Conservation (phyloP, 2,113 vertebrate species). For the Colossoma macropomum region DNA sequence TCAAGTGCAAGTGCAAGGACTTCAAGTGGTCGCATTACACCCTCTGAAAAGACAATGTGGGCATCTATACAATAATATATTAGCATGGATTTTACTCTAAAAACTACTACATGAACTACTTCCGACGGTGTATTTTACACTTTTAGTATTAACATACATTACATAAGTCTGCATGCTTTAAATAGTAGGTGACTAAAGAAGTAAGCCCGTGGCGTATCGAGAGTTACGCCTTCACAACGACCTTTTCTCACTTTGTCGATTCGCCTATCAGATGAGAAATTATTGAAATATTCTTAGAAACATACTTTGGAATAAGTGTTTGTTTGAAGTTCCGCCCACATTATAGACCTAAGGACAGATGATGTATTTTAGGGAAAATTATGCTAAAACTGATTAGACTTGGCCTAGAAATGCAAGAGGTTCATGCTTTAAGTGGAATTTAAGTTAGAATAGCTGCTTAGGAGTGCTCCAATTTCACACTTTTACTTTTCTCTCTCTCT, state of each 20-base stretch:
- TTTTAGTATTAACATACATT: not conserved
- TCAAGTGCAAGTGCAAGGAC: no score
- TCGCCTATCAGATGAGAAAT: conserved; percentile 40
- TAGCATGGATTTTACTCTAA: not conserved
- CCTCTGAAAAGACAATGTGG: not conserved
- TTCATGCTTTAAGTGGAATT: conserved; percentile 21
- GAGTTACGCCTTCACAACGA: not conserved
- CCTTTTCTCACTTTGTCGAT: not conserved
- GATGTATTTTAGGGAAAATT: conserved; percentile 47
- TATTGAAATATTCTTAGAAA: conserved; percentile 30
- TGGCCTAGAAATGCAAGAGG: conserved; percentile 45
- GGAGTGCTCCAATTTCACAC: conserved; percentile 39
- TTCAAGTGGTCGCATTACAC: not conserved
- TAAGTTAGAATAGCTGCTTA: conserved; percentile 49
- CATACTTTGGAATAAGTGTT: conserved; percentile 35
- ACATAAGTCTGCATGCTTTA: not conserved
- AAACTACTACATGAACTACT: not conserved
- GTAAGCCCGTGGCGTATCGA: not conserved
- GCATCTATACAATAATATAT: not conserved
- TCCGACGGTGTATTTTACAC: not conserved
- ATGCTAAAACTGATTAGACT: conserved; percentile 48
- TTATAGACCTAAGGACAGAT: conserved; percentile 46
- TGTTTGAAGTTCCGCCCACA: conserved; percentile 49
- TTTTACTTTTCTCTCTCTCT: conserved; percentile 1
- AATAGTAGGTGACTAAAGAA: not conserved